Evolutionary conservation across 2,888 invertebrate species (phyloP).

Genomic region (Chymomyza amoena): DNA sequence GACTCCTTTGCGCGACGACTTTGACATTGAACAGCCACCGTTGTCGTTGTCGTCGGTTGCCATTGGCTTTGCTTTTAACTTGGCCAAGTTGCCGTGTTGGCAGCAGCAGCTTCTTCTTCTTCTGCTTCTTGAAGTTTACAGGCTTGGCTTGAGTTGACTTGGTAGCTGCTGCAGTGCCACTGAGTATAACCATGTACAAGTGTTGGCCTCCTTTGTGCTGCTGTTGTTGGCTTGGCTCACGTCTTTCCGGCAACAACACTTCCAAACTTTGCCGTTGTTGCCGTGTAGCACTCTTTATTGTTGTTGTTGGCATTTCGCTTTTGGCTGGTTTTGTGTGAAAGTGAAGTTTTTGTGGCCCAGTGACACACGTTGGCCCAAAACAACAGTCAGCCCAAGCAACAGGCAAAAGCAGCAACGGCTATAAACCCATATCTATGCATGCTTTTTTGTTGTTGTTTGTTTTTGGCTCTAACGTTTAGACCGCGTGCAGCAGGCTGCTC

Average conservation of each 20-base stretch:
- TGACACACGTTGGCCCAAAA: conserved; percentile 40
- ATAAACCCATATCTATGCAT: not conserved
- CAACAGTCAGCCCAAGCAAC: conserved; percentile 22
- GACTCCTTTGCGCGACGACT: not conserved
- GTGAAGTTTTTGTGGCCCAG: conserved; percentile 59
- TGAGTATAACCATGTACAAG: not conserved
- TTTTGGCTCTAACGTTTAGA: not conserved
- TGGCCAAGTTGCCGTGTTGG: not conserved
- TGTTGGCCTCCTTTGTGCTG: conserved; percentile 17
- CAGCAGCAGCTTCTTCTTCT: not conserved
- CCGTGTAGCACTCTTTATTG: not conserved
- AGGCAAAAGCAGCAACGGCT: conserved; percentile 16
- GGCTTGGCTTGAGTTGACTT: conserved; percentile 4
- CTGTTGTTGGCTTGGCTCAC: conserved; percentile 3
- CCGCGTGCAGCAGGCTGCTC: not conserved
- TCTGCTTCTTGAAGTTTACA: not conserved
- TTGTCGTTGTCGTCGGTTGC: not conserved
- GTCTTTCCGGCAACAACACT: conserved; percentile 27
- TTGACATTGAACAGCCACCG: conserved; percentile 4
- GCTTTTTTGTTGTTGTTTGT: not conserved
- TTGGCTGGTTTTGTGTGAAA: conserved; percentile 38
- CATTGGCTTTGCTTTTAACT: conserved; percentile 1
- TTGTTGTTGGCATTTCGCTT: conserved; percentile 25
- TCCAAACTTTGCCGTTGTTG: conserved; percentile 54
- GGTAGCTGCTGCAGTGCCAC: not conserved